A percentile compares a stretch with the other conserved stretches of the same genome.
Evolutionary conservation across 2,113 vertebrate species (phyloP).

Genomic region (Nycticryphes semicollaris): DNA sequence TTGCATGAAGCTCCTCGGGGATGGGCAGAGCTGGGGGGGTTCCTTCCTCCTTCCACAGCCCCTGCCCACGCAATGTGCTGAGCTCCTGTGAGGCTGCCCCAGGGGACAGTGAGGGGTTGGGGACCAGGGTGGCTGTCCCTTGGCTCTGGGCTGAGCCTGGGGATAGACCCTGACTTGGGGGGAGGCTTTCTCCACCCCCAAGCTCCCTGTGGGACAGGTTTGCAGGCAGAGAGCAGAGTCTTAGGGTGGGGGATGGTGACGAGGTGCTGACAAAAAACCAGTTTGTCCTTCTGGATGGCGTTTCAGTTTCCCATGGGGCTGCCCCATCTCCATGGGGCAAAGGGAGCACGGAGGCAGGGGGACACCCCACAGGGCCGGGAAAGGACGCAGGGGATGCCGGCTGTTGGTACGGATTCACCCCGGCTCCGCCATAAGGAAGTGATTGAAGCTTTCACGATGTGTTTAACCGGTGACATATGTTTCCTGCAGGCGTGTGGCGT

Average conservation of each 20-base stretch:
- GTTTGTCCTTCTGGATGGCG: background rate
- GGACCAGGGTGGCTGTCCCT: background rate
- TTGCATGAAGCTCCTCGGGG: background rate
- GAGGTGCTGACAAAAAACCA: background rate
- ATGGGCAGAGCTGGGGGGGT: background rate
- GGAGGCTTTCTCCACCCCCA: background rate
- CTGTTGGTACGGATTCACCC: background rate
- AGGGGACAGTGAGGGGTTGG: background rate
- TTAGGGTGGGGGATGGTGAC: background rate
- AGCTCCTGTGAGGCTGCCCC: background rate
- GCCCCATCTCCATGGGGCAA: background rate
- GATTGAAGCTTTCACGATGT: constrained; percentile 69
- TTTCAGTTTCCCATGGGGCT: background rate
- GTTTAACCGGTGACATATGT: constrained; percentile 71
- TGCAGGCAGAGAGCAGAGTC: background rate
- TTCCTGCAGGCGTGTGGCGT: constrained; percentile 57
- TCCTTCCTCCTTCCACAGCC: background rate
- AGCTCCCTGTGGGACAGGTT: background rate
- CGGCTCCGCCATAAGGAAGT: constrained; percentile 55
- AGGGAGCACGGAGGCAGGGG: background rate
- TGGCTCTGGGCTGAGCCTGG: background rate
- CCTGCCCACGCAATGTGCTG: rapidly evolving
- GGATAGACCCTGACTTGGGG: rapidly evolving
- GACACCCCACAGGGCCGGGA: background rate
- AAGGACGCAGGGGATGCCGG: background rate